Evolutionary conservation across 2,888 invertebrate genomes (phyloP).

Genomic region (Xanthia togata): DNA sequence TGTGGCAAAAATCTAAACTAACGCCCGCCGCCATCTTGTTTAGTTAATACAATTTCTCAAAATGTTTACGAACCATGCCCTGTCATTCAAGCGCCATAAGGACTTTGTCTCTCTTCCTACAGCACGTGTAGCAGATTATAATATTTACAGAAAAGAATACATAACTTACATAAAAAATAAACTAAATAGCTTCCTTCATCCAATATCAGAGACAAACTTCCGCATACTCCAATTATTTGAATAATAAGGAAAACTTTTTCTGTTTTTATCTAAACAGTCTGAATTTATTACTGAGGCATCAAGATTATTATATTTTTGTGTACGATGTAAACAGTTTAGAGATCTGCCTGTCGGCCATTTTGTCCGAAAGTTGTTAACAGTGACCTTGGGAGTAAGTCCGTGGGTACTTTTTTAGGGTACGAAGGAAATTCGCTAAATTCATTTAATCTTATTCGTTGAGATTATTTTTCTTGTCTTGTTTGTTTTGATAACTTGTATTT

Average conservation of each 20-base stretch:
- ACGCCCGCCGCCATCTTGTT: no score
- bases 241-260: constrained; percentile 49
- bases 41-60: no score
- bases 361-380: constrained; percentile 1
- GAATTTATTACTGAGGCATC: constrained; percentile 38
- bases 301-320: constrained; percentile 40
- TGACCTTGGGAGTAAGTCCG: background rate
- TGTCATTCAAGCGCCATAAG: background rate
- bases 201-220: constrained; percentile 21
- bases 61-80: no score
- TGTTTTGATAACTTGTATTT: background rate
- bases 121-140: background rate
- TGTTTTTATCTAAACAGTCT: constrained; percentile 39
- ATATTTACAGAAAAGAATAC: background rate
- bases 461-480: background rate
- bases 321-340: constrained; percentile 8
- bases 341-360: constrained; percentile 18
- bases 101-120: background rate
- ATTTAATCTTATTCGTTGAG: background rate
- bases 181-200: background rate
- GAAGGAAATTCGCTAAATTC: background rate
- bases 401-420: background rate
- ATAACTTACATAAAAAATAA: background rate
- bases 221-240: constrained; percentile 40
- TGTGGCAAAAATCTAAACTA: no score